Conservation (phyloP, 2,797 vertebrate species). For the Capromys pilorides region DNA sequence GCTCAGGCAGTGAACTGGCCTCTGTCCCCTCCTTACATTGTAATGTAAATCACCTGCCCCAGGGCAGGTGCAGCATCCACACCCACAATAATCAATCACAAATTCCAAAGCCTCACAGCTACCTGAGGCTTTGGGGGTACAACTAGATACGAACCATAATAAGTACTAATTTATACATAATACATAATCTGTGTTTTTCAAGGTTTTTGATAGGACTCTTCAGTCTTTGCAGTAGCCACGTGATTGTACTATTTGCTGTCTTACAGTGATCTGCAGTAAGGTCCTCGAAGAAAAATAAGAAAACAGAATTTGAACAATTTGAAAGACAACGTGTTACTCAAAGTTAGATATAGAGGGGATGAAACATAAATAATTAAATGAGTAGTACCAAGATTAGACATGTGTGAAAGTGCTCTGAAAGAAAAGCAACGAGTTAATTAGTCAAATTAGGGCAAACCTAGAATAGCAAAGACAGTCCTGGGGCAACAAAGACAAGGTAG, state of each 20-base stretch:
- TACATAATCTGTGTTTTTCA: not conserved
- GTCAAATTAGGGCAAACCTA: not conserved
- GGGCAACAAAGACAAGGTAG: no score
- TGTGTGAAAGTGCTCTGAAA: not conserved
- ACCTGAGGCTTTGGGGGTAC: no score
- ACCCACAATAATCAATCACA: no score
- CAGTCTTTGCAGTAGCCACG: not conserved
- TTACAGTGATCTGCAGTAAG: not conserved
- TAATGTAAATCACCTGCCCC: no score
- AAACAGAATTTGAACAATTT: not conserved
- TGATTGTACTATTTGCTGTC: not conserved
- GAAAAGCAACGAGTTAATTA: not conserved
- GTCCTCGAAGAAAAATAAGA: not conserved
- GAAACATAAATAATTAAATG: not conserved
- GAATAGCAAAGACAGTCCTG: no score
- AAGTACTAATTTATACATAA: not conserved
- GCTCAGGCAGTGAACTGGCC: no score
- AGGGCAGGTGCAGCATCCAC: no score
- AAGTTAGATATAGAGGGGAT: not conserved
- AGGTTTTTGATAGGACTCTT: not conserved
- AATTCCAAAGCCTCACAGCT: no score
- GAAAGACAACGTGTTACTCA: not conserved
- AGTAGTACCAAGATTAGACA: not conserved
- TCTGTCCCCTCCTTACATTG: no score
- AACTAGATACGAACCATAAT: no score